phyloP scores from a whole-genome alignment of 1,140 invertebrate species.

The Drosophila grimshawi region DNA sequence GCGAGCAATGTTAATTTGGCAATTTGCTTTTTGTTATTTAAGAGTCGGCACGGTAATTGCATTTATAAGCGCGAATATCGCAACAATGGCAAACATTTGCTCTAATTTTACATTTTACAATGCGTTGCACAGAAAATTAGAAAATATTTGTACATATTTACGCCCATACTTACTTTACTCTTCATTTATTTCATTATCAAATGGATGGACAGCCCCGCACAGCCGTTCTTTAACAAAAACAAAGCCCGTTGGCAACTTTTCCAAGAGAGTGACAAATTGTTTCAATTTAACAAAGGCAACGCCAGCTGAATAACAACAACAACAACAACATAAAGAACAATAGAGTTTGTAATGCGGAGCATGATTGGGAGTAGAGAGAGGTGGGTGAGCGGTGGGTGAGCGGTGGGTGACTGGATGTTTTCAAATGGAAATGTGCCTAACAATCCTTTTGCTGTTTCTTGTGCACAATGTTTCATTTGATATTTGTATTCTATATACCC shows the following conservation, averaged over 20 bases:
- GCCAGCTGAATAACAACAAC: conserved; percentile 43
- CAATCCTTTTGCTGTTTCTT: conserved; percentile 63
- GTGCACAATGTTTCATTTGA: conserved; percentile 20
- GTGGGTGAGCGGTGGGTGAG: conserved; percentile 1
- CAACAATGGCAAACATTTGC: conserved; percentile 26
- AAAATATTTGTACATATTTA: conserved; percentile 47
- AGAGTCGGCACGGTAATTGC: neutral
- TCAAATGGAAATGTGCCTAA: conserved; percentile 53
- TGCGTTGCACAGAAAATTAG: conserved; percentile 57
- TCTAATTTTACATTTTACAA: conserved; percentile 8
- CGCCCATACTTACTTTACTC: conserved; percentile 53
- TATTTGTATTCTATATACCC: neutral
- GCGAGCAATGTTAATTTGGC: no score
- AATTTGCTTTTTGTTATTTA: neutral
- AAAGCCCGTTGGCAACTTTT: conserved; percentile 64
- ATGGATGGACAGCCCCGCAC: neutral
- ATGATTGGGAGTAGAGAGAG: neutral
- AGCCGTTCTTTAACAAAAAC: conserved; percentile 25
- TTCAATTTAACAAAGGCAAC: conserved; percentile 79
- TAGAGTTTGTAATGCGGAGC: conserved; percentile 23
- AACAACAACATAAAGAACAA: conserved; percentile 38
- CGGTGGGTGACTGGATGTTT: neutral
- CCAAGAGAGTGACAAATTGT: conserved; percentile 81
- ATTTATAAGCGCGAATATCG: neutral
- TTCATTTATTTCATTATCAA: conserved; percentile 78